phyloP scores from a whole-genome alignment of 2,113 vertebrate species.

The Sinocyclocheilus anophthalmus region DNA sequence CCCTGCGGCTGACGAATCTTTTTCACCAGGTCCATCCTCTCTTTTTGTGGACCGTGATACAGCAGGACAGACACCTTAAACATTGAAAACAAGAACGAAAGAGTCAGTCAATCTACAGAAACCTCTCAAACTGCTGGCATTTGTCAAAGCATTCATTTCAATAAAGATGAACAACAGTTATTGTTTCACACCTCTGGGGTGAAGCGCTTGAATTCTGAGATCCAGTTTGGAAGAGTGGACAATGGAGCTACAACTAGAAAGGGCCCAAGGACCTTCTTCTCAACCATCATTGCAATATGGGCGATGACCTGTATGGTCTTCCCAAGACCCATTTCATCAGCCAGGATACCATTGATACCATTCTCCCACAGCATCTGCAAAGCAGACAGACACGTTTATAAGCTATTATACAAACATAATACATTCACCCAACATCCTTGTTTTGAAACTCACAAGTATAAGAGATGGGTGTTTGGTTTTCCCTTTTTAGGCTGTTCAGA shows the following conservation, averaged over 20 bases:
- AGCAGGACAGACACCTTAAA: conserved; percentile 87
- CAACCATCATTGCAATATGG: conserved; percentile 94
- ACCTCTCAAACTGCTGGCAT: neutral
- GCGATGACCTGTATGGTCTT: conserved; percentile 98
- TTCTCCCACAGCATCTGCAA: conserved; percentile 98
- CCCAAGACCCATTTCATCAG: conserved; percentile 97
- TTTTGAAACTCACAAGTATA: neutral
- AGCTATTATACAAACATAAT: neutral
- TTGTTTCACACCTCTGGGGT: conserved; percentile 85
- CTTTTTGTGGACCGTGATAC: conserved; percentile 86
- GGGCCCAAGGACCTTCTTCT: conserved; percentile 90
- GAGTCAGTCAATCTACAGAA: neutral
- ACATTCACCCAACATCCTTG: neutral
- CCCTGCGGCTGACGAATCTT: conserved; percentile 82
- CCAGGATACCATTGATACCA: conserved; percentile 97
- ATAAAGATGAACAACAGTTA: neutral
- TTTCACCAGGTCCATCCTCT: conserved; percentile 79
- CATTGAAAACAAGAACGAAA: conserved; percentile 7
- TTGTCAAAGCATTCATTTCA: neutral
- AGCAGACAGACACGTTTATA: neutral
- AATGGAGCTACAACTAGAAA: conserved; percentile 95
- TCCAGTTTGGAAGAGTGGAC: conserved; percentile 98
- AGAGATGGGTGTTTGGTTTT: no score
- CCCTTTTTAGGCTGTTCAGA: no score
- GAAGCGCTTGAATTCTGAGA: conserved; percentile 93